Conservation (phyloP, 92 coral and sea anemone genomes). For the Blastomussa wellsi region DNA sequence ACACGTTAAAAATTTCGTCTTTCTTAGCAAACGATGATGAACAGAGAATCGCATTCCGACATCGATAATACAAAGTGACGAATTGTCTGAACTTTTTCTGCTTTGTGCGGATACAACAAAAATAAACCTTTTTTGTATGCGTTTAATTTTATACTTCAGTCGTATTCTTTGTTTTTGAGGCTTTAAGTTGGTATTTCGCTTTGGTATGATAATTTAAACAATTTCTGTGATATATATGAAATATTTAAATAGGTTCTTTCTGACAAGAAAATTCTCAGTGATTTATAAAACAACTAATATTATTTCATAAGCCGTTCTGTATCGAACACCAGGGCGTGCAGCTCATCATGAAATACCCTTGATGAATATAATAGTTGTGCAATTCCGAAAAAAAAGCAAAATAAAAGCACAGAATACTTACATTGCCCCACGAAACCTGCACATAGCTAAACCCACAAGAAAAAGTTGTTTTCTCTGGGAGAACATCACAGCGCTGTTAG, state of each 20-base stretch:
- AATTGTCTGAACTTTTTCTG: neutral
- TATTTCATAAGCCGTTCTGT: neutral
- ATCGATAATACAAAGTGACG: neutral
- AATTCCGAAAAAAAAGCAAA: neutral
- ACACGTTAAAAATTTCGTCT: neutral
- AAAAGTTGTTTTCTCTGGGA: conserved; percentile 11
- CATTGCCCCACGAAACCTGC: conserved; percentile 16
- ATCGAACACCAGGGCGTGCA: conserved; percentile 3
- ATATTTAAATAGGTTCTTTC: neutral
- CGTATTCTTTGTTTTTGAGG: neutral
- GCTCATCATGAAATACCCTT: neutral
- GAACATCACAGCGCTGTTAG: conserved; percentile 1
- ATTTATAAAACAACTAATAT: neutral
- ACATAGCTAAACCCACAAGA: neutral
- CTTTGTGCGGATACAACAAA: neutral
- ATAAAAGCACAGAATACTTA: neutral
- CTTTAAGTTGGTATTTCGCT: neutral
- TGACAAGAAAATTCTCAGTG: neutral
- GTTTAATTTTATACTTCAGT: neutral
- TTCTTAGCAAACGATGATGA: neutral
- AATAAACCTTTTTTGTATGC: neutral
- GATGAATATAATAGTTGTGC: neutral
- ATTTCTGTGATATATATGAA: neutral
- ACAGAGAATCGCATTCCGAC: neutral
- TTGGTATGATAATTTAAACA: neutral